Evolutionary conservation across 2,797 vertebrate species (phyloP), one percentile per base, ranked within the genome.

Genomic region (Okamejei kenojei): DNA sequence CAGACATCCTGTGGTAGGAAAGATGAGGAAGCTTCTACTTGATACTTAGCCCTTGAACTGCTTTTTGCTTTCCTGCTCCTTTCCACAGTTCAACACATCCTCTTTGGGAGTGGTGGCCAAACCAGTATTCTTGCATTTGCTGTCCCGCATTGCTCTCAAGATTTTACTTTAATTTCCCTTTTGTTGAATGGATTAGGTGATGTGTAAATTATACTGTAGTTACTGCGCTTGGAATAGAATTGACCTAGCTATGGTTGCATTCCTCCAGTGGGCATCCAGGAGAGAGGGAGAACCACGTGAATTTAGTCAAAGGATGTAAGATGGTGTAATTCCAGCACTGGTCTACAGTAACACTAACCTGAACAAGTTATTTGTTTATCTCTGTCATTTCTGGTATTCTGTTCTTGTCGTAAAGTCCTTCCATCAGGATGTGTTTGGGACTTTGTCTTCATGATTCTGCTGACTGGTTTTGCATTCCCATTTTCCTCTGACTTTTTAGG

Each of bases 51-150:
- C 5, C 38, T 92, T 76, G 73, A 92, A 92, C 84, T 74, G 73
- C 90, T 76, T 68, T 68, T 92, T 92, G 90, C 90, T 92, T 92
- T 76, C 71, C 90, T 92, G 35, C 32, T 90, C 23, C 11, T 45
- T 74, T 58, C 1, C 29, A 92, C 71, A 74, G 90, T 76, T 92
- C 71, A 7, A 76, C 71, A 58, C 29, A 32, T n/a, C 38, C 35
- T 29, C 29, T 71, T 54, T 54, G 26, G 90, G 90, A 92, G 7
- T 76, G 68, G 71, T 58, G 38, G 90, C 38, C 71, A 90, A 91
- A 26, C 35, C 90, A 73, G 4, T 74, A 29, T 23, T 29, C 68
- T 32, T 91, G 35, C 35, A 54, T 91, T 23, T 91, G 63, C 71
- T 74, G 90, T 29, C 7, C 13, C 29, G 23, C 35, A 15, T 19